Percentiles rank a stretch among this genome's conserved stretches.
Conservation (phyloP, 53 echinoderm and acorn worm species). For the Antedon mediterranea region DNA sequence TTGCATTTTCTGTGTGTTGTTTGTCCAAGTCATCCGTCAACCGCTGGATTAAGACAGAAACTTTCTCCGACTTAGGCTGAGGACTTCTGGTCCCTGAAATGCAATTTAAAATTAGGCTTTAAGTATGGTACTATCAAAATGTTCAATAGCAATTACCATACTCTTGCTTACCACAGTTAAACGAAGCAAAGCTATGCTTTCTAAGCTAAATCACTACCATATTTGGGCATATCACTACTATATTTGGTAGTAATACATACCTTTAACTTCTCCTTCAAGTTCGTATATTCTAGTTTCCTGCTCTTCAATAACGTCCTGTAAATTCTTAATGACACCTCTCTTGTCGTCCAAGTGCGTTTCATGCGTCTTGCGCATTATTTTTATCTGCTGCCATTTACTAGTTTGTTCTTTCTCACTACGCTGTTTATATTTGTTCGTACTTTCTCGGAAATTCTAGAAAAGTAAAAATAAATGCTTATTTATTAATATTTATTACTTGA, state of each 20-base stretch:
- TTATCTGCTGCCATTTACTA: constrained; percentile 90
- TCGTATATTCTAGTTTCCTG: constrained; percentile 69
- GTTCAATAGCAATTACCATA: too few species aligned
- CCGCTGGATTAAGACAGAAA: constrained; percentile 30
- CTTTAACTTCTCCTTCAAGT: constrained; percentile 55
- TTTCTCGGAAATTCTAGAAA: constrained; percentile 51
- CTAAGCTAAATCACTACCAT: too few species aligned
- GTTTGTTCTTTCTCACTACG: constrained; percentile 65
- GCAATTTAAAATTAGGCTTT: too few species aligned
- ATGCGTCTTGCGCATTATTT: constrained; percentile 85
- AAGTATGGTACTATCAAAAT: too few species aligned
- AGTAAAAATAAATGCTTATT: not conserved
- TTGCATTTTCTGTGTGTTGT: constrained; percentile 62
- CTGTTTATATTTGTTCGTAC: constrained; percentile 47
- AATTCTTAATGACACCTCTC: constrained; percentile 53
- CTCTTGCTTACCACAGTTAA: too few species aligned
- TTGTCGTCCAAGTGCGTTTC: constrained; percentile 80
- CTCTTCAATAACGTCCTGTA: constrained; percentile 87
- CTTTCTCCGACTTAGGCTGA: not conserved
- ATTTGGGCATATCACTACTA: too few species aligned
- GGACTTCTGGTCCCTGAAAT: too few species aligned
- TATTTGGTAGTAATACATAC: constrained; percentile 21
- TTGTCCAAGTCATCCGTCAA: constrained; percentile 48
- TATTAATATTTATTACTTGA: too few species aligned
- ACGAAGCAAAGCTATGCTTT: too few species aligned